Evolutionary conservation across 2,888 invertebrate genomes (phyloP).

Genomic region (Timema podura): DNA sequence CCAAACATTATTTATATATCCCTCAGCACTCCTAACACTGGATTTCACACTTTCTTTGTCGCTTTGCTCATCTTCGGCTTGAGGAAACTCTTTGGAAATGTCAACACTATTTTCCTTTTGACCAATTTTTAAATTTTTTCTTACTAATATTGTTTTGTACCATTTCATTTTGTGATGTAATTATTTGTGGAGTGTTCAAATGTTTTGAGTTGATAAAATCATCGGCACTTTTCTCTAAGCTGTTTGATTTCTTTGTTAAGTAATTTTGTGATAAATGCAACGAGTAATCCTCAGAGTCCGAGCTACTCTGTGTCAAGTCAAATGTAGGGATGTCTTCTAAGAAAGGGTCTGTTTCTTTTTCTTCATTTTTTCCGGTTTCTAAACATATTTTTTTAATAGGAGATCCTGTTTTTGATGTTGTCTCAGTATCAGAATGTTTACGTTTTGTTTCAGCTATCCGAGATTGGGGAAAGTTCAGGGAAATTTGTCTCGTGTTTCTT

Average conservation of each 20-base stretch:
- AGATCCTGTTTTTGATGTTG: not conserved
- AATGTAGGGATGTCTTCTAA: not conserved
- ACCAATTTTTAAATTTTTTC: not conserved
- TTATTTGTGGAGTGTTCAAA: not conserved
- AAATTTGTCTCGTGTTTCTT: not conserved
- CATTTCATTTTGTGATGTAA: not conserved
- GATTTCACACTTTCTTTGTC: not conserved
- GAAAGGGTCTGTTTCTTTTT: not conserved
- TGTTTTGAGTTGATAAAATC: not conserved
- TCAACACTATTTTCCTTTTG: not conserved
- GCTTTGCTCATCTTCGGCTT: not conserved
- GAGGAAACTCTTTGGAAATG: not conserved
- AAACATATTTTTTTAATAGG: not conserved
- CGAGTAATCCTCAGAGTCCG: not conserved
- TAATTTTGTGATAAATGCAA: not conserved
- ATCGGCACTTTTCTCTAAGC: not conserved
- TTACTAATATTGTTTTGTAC: not conserved
- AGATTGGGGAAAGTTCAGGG: not conserved
- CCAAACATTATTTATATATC: slow-evolving; percentile 28
- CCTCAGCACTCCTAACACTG: too few relatives aligned
- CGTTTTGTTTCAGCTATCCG: slow-evolving; percentile 1
- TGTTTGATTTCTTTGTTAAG: not conserved
- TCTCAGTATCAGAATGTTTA: slow-evolving; percentile 11
- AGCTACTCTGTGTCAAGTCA: slow-evolving; percentile 12
- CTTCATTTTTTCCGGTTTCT: not conserved